These are phyloP conservation scores for Cephonodes hylas DNA, from an alignment of 2,888 invertebrate species.

Conservation along the genomic window DNA sequence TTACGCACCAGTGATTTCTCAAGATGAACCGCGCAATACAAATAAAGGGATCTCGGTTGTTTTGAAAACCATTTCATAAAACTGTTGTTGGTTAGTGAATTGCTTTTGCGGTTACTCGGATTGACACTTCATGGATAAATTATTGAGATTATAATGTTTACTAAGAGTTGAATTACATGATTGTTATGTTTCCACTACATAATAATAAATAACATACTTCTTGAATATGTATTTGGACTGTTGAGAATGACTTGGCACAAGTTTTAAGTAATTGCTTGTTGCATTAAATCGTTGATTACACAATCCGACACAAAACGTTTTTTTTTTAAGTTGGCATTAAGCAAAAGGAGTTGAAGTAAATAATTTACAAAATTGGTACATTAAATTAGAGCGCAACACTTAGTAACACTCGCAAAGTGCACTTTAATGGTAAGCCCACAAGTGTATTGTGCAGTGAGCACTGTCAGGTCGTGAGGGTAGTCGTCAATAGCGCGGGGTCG, in stretches of 20 bases:
- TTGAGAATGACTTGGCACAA: too few relatives aligned
- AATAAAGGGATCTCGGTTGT: conserved; percentile 5
- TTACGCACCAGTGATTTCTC: conserved; percentile 20
- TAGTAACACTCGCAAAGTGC: conserved; percentile 50
- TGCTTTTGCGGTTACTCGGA: not conserved
- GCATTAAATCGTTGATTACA: too few relatives aligned
- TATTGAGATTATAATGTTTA: too few relatives aligned
- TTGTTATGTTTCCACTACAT: too few relatives aligned
- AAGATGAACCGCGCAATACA: conserved; percentile 4
- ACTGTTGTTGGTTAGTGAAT: not conserved
- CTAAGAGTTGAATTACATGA: too few relatives aligned
- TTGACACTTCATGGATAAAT: not conserved
- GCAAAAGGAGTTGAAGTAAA: not conserved
- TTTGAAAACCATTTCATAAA: not conserved
- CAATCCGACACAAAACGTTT: not conserved
- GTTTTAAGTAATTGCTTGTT: too few relatives aligned
- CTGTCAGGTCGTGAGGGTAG: conserved; percentile 57
- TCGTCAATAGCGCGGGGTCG: conserved; percentile 57
- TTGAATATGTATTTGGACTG: too few relatives aligned
- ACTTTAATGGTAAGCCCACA: conserved; percentile 51
- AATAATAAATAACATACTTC: too few relatives aligned
- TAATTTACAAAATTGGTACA: conserved; percentile 10
- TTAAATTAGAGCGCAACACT: conserved; percentile 32
- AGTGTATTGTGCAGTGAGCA: conserved; percentile 54
- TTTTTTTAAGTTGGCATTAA: not conserved